phyloP scores from a whole-genome alignment of 1,140 invertebrate species.

The Rhyacophila brunnea region DNA sequence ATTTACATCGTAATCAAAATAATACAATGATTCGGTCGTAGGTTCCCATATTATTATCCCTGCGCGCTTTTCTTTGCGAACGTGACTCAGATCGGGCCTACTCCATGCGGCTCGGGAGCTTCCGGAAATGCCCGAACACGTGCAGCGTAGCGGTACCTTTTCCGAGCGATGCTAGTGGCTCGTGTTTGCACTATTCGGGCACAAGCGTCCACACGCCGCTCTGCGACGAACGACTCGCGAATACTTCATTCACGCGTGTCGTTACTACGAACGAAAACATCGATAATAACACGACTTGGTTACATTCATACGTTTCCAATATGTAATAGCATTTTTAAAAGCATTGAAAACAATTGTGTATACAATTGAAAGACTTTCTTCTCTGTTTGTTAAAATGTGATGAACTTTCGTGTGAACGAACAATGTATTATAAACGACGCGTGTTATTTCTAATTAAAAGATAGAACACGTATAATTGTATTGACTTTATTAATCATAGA shows the following conservation, averaged over 20 bases:
- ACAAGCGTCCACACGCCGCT: conserved; percentile 20
- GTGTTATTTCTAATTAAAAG: no score
- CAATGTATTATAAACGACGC: no score
- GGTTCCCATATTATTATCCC: background rate
- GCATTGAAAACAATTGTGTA: no score
- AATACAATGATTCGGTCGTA: background rate
- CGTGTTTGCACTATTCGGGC: background rate
- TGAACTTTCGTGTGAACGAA: no score
- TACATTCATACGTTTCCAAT: no score
- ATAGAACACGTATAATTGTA: no score
- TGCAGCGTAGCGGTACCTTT: background rate
- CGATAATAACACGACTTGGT: conserved; percentile 5
- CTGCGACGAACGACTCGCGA: conserved; percentile 14
- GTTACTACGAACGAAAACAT: conserved; percentile 13
- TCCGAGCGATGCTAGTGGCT: background rate
- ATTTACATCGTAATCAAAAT: conserved; percentile 1
- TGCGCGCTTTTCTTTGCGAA: background rate
- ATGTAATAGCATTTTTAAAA: no score
- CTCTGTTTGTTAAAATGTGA: no score
- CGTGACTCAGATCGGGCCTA: background rate
- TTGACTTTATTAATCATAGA: no score
- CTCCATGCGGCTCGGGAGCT: conserved; percentile 2
- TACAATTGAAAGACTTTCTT: no score
- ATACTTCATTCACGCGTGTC: background rate
- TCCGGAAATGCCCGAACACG: conserved; percentile 9